phyloP scores from a whole-genome alignment of 2,113 vertebrate genomes.

The Lampris incognitus region DNA sequence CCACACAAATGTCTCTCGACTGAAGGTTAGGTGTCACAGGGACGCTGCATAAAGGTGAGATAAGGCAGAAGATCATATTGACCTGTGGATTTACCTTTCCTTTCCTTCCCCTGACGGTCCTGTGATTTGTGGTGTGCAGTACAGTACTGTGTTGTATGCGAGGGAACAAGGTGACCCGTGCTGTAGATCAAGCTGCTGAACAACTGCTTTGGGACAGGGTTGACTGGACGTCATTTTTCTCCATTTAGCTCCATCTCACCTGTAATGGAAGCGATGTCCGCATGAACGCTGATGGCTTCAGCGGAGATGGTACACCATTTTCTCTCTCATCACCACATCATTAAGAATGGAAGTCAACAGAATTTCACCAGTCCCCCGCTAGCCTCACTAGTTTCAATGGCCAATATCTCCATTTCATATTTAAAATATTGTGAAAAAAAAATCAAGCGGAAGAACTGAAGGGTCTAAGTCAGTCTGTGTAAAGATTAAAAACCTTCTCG shows the following conservation, averaged over 20 bases:
- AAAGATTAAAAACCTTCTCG: too few relatives aligned
- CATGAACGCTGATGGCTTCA: slow-evolving; percentile 62
- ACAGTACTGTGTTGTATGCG: slow-evolving; percentile 53
- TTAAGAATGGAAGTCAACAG: slow-evolving; percentile 53
- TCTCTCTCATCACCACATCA: slow-evolving; percentile 47
- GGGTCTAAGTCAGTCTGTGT: neutral
- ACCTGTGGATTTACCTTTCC: slow-evolving; percentile 61
- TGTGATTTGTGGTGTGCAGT: slow-evolving; percentile 57
- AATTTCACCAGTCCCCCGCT: slow-evolving; percentile 28
- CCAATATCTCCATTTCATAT: neutral
- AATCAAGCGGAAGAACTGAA: neutral
- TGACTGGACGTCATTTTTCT: slow-evolving; percentile 79
- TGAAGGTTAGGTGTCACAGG: slow-evolving; percentile 67
- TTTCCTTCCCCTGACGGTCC: slow-evolving; percentile 45
- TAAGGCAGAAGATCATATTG: slow-evolving; percentile 55
- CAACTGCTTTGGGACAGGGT: slow-evolving; percentile 74
- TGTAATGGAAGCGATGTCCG: slow-evolving; percentile 74
- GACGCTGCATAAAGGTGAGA: slow-evolving; percentile 50
- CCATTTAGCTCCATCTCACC: slow-evolving; percentile 76
- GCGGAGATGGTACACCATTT: slow-evolving; percentile 57
- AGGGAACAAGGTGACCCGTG: slow-evolving; percentile 73
- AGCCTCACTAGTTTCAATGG: slow-evolving; percentile 16
- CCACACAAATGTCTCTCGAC: slow-evolving; percentile 7
- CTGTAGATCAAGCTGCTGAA: slow-evolving; percentile 75
- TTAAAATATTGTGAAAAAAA: neutral